phyloP scores from a whole-genome alignment of 2,797 vertebrate genomes.

The Sebastes hopkinsi region DNA sequence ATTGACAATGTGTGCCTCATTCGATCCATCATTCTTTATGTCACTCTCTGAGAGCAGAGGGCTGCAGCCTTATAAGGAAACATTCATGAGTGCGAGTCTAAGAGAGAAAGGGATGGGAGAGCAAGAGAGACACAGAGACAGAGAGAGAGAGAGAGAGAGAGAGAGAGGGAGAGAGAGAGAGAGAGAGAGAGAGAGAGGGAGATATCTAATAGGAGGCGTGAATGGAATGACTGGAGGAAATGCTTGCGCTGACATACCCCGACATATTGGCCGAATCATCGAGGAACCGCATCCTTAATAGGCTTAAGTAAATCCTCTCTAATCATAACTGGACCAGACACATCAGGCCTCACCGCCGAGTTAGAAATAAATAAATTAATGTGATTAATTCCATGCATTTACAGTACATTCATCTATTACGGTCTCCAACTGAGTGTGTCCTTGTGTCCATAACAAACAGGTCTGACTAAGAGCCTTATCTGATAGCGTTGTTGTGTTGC shows the following conservation, averaged over 20 bases:
- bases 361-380: constrained; percentile 40
- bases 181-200: constrained; percentile 12
- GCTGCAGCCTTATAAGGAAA: constrained; percentile 79
- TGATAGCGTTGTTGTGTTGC: constrained; percentile 28
- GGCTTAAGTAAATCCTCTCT: constrained; percentile 49
- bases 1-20: constrained; percentile 46
- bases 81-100: constrained; percentile 55
- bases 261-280: constrained; percentile 36
- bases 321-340: constrained; percentile 47
- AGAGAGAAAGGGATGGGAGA: constrained; percentile 52
- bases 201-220: constrained; percentile 43
- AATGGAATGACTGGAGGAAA: constrained; percentile 55
- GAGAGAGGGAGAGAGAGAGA: constrained; percentile 13
- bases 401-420: neutral
- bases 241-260: constrained; percentile 26
- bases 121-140: constrained; percentile 22
- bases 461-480: constrained; percentile 35
- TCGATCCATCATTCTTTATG: constrained; percentile 56
- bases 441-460: constrained; percentile 28
- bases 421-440: neutral
- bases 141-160: constrained; percentile 17
- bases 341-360: neutral
- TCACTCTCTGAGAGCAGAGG: constrained; percentile 58
- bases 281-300: constrained; percentile 35
- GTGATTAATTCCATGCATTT: constrained; percentile 26